phyloP scores from a whole-genome alignment of 2,113 vertebrate genomes.

The Glareola pratincola region DNA sequence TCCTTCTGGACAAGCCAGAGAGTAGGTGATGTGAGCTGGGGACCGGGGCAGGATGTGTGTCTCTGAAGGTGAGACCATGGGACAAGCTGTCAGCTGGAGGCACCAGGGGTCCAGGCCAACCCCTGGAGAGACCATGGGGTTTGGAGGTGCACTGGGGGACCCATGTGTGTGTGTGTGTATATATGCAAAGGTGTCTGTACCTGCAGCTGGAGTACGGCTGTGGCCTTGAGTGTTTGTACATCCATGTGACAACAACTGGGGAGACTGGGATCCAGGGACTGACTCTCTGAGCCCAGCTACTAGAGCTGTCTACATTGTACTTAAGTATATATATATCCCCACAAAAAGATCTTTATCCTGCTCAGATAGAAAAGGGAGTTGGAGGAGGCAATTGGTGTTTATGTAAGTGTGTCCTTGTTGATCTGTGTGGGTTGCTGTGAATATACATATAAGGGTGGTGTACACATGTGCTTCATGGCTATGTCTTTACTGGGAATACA shows the following conservation, averaged over 20 bases:
- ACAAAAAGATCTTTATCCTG: not conserved
- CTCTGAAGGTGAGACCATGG: not conserved
- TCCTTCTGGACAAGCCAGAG: accelerated
- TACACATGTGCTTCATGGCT: too few species aligned
- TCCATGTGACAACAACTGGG: not conserved
- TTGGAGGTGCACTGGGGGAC: not conserved
- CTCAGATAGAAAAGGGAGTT: not conserved
- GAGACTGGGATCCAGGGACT: not conserved
- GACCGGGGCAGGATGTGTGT: accelerated
- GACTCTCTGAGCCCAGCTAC: not conserved
- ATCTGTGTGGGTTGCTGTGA: not conserved
- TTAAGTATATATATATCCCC: not conserved
- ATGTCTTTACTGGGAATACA: not conserved
- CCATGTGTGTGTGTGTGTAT: not conserved
- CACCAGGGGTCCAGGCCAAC: not conserved
- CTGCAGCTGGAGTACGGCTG: not conserved
- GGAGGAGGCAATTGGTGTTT: not conserved
- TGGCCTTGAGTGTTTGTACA: accelerated
- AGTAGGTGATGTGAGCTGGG: not conserved
- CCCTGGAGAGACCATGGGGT: not conserved
- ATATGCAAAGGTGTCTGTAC: not conserved
- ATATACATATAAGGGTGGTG: not conserved
- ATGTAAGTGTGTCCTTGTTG: not conserved
- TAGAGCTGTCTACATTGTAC: not conserved
- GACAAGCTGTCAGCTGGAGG: not conserved